Base-by-base conservation (phyloP, 2,113 vertebrate genomes). In the Pseudorectes ferrugineus region DNA sequence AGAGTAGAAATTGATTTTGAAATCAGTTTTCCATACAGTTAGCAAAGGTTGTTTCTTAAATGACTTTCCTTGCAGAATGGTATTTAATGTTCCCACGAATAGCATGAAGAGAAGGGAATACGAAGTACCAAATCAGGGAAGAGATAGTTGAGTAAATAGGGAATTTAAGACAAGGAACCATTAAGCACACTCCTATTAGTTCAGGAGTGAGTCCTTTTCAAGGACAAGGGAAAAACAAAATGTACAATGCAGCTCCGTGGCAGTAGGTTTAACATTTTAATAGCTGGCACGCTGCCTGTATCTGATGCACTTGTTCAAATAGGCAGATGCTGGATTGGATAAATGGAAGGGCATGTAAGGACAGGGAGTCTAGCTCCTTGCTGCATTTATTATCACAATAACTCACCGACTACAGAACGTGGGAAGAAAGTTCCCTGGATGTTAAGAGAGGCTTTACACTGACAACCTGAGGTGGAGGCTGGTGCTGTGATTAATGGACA, bases 341-440 rank as follows among this genome's bases (percentile, higher is more conserved):
- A 94, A 95, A 86, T 73, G 89, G 95, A 90, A 97, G 96, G 97
- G 94, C 93, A 94, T 85, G 61, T 96, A 80, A 97, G 96, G 96
- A 97, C 96, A 96, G 14, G 1, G 80, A 93, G 92, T 86, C 85
- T 93, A 88, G 90, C 93, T 94, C 88, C 93, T 90, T 15, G 1
- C 90, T 86, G 90, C 93, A 95, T 96, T 96, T 96, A 93, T 96
- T 95, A 94, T 67, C 93, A 68, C 93, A 93, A 33, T 88, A 88
- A 88, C 83, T 93, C 79, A 93, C 79, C 6, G 23, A 35, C 85
- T 92, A 79, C 79, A 88, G 90, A 95, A 95, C 3, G 36, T 83
- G 92, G 82, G 88, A 96, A 94, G 95, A 94, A 97, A 83, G 72
- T 92, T 94, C 75, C 66, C 91, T 93, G 92, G 75, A 54, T 91